Evolutionary conservation across 2,113 vertebrate genomes (phyloP), one percentile per base, ranked within the genome.

Genomic region (Hyla sarda): DNA sequence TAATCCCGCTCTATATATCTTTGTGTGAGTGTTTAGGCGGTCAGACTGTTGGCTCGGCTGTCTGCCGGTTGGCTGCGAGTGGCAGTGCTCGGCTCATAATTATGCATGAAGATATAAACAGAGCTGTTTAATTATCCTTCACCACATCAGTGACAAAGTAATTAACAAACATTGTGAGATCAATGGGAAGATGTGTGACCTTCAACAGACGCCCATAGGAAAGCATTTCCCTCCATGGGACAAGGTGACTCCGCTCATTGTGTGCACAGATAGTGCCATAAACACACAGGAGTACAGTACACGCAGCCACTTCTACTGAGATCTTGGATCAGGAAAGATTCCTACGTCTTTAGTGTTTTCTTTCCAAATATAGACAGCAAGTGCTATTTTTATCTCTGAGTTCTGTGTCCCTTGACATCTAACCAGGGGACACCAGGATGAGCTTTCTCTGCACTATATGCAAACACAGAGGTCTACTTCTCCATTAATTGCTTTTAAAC

Each of bases 61-160:
- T 50, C 83, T 69, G 83, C 83, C 67, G 73, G 91, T 92, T 93
- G 91, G 92, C 92, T 89, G 90, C 1, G 82, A 94, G 92, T 94
- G 91, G 93, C 90, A 80, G 84, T 45, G 94, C 95, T 95, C 95
- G 96, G 89, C 96, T 97, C 97, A 96, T 98, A 98, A 99, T 99
- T 99, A 99, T 99, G 97, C 98, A 98, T 99, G 98, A 99, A 99
- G 98, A 99, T 99, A 99, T 99, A 99, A 99, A 99, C 98, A 99
- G 98, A 99, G 97, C 97, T 98, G 97, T 98, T 99, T 99, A 99
- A 99, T 99, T 99, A 99, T 99, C 98, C 98, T 97, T 97, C 97
- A 97, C 97, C 97, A 99, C 98, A 99, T 99, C 97, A 98, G 97
- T 99, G 98, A 99, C 98, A 99, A 98, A 98, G 97, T 99, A 99